Percentiles rank a stretch among this genome's conserved stretches.
phyloP scores from a whole-genome alignment of 2,888 invertebrate genomes.

The Lampropteryx suffumata region DNA sequence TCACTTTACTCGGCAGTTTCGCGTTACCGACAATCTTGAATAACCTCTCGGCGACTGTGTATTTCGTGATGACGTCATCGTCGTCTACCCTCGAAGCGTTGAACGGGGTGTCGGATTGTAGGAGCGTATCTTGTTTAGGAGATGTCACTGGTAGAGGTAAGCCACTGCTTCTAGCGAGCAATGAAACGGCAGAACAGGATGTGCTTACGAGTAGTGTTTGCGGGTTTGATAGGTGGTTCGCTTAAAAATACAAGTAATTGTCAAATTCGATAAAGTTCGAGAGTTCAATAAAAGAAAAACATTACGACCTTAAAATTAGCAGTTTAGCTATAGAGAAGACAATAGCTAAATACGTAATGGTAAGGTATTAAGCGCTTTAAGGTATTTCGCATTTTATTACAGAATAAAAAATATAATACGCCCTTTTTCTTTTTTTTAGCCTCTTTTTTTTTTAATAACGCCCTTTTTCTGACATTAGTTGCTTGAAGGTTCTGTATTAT shows the following conservation, averaged over 20 bases:
- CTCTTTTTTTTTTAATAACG: no score
- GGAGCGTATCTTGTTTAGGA: constrained; percentile 59
- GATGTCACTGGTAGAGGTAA: constrained; percentile 85
- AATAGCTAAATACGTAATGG: no score
- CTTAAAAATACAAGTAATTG: constrained; percentile 55
- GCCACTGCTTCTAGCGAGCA: constrained; percentile 86
- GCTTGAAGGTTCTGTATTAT: no score
- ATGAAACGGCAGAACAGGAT: constrained; percentile 87
- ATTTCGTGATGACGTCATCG: constrained; percentile 82
- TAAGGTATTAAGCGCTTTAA: no score
- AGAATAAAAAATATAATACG: no score
- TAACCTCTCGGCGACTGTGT: constrained; percentile 86
- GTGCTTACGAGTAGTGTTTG: constrained; percentile 85
- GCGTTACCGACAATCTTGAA: constrained; percentile 88
- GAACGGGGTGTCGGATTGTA: constrained; percentile 66
- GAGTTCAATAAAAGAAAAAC: no score
- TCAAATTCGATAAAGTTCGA: no score
- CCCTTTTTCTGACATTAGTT: no score
- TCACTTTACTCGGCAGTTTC: constrained; percentile 87
- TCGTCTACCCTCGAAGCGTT: constrained; percentile 45
- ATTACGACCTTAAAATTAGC: no score
- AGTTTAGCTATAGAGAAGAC: no score
- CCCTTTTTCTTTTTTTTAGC: no score
- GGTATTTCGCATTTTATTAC: no score
- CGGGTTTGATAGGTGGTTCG: constrained; percentile 84